phyloP scores from a whole-genome alignment of 2,113 vertebrate species.

The Noturus placidus region DNA sequence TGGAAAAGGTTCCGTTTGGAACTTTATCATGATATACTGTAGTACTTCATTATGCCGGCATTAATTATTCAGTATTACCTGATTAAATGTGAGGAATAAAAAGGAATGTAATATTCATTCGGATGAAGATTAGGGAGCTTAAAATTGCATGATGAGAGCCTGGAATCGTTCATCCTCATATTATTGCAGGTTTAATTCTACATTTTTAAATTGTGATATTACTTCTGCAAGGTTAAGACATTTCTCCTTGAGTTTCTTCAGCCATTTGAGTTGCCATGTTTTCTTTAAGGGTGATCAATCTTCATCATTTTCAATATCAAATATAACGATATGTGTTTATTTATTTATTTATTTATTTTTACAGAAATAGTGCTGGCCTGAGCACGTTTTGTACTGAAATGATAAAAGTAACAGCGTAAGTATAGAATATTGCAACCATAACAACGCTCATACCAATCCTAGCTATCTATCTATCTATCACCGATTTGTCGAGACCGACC shows the following conservation, averaged over 20 bases:
- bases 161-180: not conserved
- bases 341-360: not conserved
- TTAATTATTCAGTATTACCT: not conserved
- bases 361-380: not conserved
- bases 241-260: not conserved
- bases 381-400: not conserved
- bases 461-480: too few relatives aligned
- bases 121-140: not conserved
- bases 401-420: not conserved
- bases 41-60: not conserved
- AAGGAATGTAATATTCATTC: conserved; percentile 15
- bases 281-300: not conserved
- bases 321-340: not conserved
- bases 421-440: not conserved
- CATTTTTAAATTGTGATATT: not conserved
- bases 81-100: conserved; percentile 5
- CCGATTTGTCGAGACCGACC: too few relatives aligned
- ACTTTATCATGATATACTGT: not conserved
- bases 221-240: not conserved
- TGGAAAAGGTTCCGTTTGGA: not conserved
- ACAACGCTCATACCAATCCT: not conserved
- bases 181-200: not conserved
- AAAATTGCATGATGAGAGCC: not conserved
- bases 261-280: not conserved
- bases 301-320: not conserved